Evolutionary conservation across 2,113 vertebrate species (phyloP), one percentile per base, ranked within the genome.

Genomic region (Pterocles orientalis): DNA sequence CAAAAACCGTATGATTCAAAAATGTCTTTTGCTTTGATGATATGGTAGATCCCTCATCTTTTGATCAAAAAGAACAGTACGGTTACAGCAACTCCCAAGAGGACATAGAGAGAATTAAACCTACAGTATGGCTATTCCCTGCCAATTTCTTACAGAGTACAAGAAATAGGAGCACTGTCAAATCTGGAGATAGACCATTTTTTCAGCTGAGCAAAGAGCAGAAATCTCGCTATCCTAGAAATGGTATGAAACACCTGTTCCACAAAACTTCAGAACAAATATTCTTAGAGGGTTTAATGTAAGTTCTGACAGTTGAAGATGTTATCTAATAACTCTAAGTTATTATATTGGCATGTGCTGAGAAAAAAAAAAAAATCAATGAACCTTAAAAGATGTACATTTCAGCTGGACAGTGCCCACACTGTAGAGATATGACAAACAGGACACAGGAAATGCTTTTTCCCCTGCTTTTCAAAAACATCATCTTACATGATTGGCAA

Each of bases 1-100:
- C 53, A 88, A 29, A 60, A 23, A 88, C 33, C 70, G 26, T 29
- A 68, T 25, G 78, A 85, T 53, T 71, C 12, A 91, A 75, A 91
- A 86, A 26, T 41, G 18, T 69, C 41, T 80, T 85, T 72, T 82
- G 18, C 57, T 91, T 79, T 90, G 39, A 88, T 61, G 23, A 79
- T 31, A 39, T 56, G 18, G 6, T 23, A 78, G 25, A 88, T 71
- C 14, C 20, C 36, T 45, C 14, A 15, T 61, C 48, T 93, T 90
- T 85, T 75, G 28, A 91, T 43, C 14, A 90, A 72, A 79, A 60
- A 48, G 7, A 53, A 79, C 8, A 72, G 26, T 8, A 71, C 33
- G 11, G 24, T 90, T 80, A 15, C 28, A 92, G 69, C 33, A 87
- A 61, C 8, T 76, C 18, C 39, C 31, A 93, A 58, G 45, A 86